Evolutionary conservation across 2,113 vertebrate genomes (phyloP).

Genomic region (Phainopepla nitens): DNA sequence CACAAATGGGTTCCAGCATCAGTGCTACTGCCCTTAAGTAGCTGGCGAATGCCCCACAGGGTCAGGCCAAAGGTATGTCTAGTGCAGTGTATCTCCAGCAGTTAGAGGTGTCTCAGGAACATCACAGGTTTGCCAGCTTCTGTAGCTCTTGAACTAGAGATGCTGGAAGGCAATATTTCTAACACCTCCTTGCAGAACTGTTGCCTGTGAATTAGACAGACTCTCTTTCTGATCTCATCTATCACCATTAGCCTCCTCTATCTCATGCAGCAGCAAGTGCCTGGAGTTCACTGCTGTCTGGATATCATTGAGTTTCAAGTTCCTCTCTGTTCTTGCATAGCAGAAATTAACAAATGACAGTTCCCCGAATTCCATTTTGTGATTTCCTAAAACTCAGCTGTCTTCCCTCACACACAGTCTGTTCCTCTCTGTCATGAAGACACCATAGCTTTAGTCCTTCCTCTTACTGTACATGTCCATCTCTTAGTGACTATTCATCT

Average conservation of each 20-base stretch:
- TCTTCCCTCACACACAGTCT: not conserved
- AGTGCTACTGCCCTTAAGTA: not conserved
- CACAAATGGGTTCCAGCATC: not conserved
- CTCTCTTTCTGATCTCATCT: not conserved
- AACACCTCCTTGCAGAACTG: not conserved
- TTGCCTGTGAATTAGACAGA: not conserved
- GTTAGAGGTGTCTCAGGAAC: not conserved
- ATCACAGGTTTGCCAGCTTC: not conserved
- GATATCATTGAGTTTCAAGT: fast-evolving
- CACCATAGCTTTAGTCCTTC: not conserved
- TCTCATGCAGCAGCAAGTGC: not conserved
- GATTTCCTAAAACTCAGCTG: not conserved
- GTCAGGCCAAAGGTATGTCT: not conserved
- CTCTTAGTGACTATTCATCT: not conserved
- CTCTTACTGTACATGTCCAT: not conserved
- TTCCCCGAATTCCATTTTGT: not conserved
- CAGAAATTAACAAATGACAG: not conserved
- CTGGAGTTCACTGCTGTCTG: not conserved
- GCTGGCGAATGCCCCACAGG: fast-evolving
- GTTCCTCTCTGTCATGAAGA: not conserved
- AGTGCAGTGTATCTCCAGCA: not conserved
- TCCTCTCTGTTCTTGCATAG: not conserved
- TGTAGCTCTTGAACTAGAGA: not conserved
- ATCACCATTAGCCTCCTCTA: not conserved
- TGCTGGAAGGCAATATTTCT: not conserved